Evolutionary conservation across 2,113 vertebrate species (phyloP), one percentile per base, ranked within the genome.

Genomic region (Urocitellus parryii): DNA sequence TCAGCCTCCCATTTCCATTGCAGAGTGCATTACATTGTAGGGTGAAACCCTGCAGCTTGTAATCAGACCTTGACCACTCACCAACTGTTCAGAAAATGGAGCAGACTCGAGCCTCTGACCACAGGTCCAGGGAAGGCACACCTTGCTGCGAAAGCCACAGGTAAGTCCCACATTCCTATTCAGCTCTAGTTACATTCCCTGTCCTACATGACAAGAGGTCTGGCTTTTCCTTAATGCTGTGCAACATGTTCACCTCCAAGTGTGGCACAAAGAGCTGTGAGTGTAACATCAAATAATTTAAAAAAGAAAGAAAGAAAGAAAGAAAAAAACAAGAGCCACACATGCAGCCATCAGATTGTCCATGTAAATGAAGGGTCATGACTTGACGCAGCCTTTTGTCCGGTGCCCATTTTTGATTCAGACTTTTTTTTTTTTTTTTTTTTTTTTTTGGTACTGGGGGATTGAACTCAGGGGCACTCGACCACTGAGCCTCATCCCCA

Each of bases 151-250:
- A 45, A 72, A 68, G 18, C 65, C 39, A 2, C 53, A 34, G 85
- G 29, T 1, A 0, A 22, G 39, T 16, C 8, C 32, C 13, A 4
- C 1, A 20, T 39, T 91, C 93, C 0, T 0, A 8, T 70, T 18
- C 78, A 65, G 39, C 16, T 58, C 8, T 42, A 25, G 13, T 24
- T 61, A 2, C 4, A n/a, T 70, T 48, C 14, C 3, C 65, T 13
- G 5, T 63, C 32, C 58, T 56, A 83, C 37, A 73, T 39, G 39
- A 79, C 37, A 73, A 37, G 20, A 29, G 32, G 17, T 56, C 83
- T 39, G 63, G 22, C 25, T 48, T 7, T 61, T 65, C 37, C 63
- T 29, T 34, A 61, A 29, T 12, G 4, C 12, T 32, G 18, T 79
- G 48, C 32, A 72, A 89, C 81, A 8, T 3, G 74, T 85, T 94